Evolutionary conservation across 1,140 invertebrate species (phyloP).

Genomic region (Melanaphis sacchari): DNA sequence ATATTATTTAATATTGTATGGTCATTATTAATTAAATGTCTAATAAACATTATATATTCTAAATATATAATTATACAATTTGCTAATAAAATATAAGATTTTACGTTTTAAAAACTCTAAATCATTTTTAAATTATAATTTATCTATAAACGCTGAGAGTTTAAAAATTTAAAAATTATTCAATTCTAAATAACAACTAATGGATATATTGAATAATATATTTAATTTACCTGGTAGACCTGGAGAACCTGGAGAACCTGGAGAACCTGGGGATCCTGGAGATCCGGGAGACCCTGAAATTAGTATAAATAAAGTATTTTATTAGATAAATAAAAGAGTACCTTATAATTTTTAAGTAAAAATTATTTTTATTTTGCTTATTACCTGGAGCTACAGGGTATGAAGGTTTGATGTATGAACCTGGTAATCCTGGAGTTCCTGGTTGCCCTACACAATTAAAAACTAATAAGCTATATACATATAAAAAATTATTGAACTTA

Average conservation of each 20-base stretch:
- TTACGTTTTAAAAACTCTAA: not conserved
- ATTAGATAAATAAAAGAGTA: not conserved
- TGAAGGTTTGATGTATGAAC: slow-evolving; percentile 44
- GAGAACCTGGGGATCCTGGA: slow-evolving; percentile 52
- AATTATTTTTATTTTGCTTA: not conserved
- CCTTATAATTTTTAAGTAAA: not conserved
- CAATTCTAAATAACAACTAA: not conserved
- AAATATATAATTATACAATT: not conserved
- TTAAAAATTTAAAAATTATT: not conserved
- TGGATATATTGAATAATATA: not conserved
- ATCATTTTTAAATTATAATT: not conserved
- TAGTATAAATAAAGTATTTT: slow-evolving; percentile 41
- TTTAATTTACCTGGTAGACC: slow-evolving; percentile 46
- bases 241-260: slow-evolving; percentile 59
- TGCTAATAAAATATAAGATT: not conserved
- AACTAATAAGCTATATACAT: slow-evolving; percentile 39
- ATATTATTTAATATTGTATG: not conserved
- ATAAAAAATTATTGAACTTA: not conserved
- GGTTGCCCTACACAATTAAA: slow-evolving; percentile 39
- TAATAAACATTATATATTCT: not conserved
- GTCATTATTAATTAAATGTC: not conserved
- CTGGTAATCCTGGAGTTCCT: slow-evolving; percentile 49
- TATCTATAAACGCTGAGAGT: not conserved
- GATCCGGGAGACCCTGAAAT: slow-evolving; percentile 52
- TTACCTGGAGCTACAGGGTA: slow-evolving; percentile 57